Evolutionary conservation across 1,140 invertebrate species (phyloP).

Genomic region (Agrypnia vestita): DNA sequence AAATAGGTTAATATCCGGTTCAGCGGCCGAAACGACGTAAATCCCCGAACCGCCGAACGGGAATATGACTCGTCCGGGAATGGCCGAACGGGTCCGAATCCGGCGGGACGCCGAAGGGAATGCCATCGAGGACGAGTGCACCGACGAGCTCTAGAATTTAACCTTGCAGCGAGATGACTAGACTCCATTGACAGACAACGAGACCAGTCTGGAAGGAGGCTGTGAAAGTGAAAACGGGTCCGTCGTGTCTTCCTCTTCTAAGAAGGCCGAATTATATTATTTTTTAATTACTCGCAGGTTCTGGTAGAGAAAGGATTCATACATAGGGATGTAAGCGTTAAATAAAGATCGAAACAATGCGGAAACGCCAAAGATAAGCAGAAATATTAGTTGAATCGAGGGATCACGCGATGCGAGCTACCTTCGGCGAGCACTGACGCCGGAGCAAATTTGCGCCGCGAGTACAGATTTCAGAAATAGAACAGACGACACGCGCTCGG

Average conservation of each 20-base stretch:
- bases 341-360: too few relatives aligned
- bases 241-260: conserved; percentile 27
- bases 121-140: conserved; percentile 20
- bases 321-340: too few relatives aligned
- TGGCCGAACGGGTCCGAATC: conserved; percentile 12
- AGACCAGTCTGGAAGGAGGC: not conserved
- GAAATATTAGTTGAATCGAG: not conserved
- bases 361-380: not conserved
- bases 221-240: conserved; percentile 45
- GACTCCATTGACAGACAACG: conserved; percentile 29
- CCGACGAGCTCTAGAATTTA: conserved; percentile 9
- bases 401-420: not conserved
- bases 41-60: not conserved
- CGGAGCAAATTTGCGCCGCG: not conserved
- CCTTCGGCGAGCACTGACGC: not conserved
- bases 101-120: not conserved
- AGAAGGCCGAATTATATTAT: conserved; percentile 11
- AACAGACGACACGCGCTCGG: not conserved
- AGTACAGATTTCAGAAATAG: conserved; percentile 29
- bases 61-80: not conserved
- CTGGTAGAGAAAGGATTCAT: not conserved
- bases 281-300: not conserved
- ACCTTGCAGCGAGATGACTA: conserved; percentile 41
- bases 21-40: not conserved
- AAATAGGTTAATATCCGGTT: conserved; percentile 29